These are phyloP conservation scores for Myopa tessellatipennis DNA, from an alignment of 2,888 invertebrate genomes.

Conservation along the genomic window DNA sequence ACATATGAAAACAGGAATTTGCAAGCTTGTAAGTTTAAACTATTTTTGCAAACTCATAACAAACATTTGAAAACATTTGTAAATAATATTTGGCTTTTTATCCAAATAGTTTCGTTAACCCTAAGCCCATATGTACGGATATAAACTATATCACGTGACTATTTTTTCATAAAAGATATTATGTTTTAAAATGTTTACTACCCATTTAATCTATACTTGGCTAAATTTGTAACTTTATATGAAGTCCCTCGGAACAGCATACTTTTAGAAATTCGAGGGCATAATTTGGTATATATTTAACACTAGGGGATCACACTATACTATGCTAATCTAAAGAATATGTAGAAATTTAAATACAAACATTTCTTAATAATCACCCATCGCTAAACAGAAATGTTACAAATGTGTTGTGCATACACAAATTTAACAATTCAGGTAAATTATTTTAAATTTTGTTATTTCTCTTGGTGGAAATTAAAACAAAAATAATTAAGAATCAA, in stretches of 20 bases:
- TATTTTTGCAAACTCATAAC: not conserved
- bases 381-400: too few species aligned
- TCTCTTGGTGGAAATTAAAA: too few species aligned
- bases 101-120: not conserved
- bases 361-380: too few species aligned
- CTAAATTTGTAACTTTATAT: not conserved
- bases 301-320: conserved; percentile 20
- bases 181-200: not conserved
- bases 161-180: not conserved
- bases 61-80: not conserved
- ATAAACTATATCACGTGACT: not conserved
- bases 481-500: too few species aligned
- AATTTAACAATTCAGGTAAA: too few species aligned
- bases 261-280: conserved; percentile 15
- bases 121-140: not conserved
- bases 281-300: conserved; percentile 19
- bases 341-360: too few species aligned
- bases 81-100: not conserved
- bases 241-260: not conserved
- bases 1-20: too few species aligned
- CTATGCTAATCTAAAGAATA: not conserved
- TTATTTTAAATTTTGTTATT: too few species aligned
- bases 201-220: too few species aligned
- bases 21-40: too few species aligned
- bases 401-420: too few species aligned